Conservation (phyloP, 2,113 vertebrate species). For the Dolichallabes microphthalmus region DNA sequence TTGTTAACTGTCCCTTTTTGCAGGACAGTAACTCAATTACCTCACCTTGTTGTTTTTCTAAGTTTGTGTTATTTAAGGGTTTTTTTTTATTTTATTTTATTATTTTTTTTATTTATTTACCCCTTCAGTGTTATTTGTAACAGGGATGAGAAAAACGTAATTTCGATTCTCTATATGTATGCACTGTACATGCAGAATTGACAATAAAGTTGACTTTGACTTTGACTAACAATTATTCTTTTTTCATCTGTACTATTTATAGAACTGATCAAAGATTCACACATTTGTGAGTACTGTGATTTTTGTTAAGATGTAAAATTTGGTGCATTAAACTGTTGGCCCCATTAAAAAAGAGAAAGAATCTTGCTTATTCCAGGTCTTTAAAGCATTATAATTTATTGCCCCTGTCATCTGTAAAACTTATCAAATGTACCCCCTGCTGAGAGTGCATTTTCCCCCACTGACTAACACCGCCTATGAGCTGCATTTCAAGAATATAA, state of each 20-base stretch:
- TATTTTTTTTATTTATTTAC: too few relatives aligned
- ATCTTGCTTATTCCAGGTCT: conserved; percentile 38
- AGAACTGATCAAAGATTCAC: neutral
- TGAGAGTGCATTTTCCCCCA: conserved; percentile 29
- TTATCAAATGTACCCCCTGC: conserved; percentile 53
- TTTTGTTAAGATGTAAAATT: conserved; percentile 28
- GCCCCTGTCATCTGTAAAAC: conserved; percentile 54
- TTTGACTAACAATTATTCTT: neutral
- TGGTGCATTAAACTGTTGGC: conserved; percentile 25
- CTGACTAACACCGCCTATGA: conserved; percentile 7
- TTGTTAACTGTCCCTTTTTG: too few relatives aligned
- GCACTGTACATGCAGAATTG: too few relatives aligned
- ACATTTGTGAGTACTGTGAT: neutral
- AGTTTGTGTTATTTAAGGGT: too few relatives aligned
- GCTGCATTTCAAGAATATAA: conserved; percentile 22
- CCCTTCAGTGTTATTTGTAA: too few relatives aligned
- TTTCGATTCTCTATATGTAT: too few relatives aligned
- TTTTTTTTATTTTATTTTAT: too few relatives aligned
- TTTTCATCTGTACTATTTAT: neutral
- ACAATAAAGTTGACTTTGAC: too few relatives aligned
- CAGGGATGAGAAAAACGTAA: too few relatives aligned
- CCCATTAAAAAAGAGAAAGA: conserved; percentile 31
- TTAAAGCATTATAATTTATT: conserved; percentile 54
- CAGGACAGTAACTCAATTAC: too few relatives aligned
- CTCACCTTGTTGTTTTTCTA: too few relatives aligned